phyloP scores from a whole-genome alignment of 2,113 vertebrate species.

The Coptodon bakossiorum region DNA sequence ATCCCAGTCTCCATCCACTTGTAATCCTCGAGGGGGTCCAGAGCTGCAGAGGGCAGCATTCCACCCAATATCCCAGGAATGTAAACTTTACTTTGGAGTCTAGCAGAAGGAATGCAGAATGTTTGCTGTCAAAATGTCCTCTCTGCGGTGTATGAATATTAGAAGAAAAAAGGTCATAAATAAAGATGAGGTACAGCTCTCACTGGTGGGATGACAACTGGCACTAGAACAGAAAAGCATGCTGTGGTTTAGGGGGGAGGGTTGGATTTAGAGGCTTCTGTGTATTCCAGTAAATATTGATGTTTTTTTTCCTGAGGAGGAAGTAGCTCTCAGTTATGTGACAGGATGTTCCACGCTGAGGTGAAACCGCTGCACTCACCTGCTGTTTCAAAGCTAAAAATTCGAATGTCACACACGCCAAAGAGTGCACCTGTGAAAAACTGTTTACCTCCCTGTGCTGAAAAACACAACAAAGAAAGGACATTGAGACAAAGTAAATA shows the following conservation, averaged over 20 bases:
- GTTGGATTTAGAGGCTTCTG: conserved; percentile 33
- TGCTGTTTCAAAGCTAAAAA: conserved; percentile 26
- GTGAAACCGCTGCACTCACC: conserved; percentile 39
- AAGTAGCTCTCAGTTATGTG: conserved; percentile 52
- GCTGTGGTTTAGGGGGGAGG: not conserved
- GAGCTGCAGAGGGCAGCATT: conserved; percentile 40
- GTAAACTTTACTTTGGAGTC: conserved; percentile 67
- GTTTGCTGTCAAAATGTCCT: conserved; percentile 50
- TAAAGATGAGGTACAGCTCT: conserved; percentile 64
- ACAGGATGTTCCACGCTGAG: conserved; percentile 39
- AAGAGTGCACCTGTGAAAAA: not conserved
- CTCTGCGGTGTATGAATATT: conserved; percentile 50
- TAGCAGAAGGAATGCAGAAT: conserved; percentile 51
- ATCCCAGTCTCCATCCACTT: not conserved
- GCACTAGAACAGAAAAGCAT: conserved; percentile 48
- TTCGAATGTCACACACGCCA: not conserved
- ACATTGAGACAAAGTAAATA: not conserved
- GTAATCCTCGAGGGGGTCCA: not conserved
- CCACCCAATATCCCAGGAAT: conserved; percentile 51
- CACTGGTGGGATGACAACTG: conserved; percentile 36
- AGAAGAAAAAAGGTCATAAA: conserved; percentile 43
- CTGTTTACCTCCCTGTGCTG: not conserved
- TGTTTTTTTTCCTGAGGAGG: conserved; percentile 58
- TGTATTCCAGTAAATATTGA: conserved; percentile 66
- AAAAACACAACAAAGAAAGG: not conserved